A percentile compares a stretch with the other conserved stretches of the same genome.
Evolutionary conservation across 1,140 invertebrate species (phyloP).

Genomic region (Dreissena polymorpha): DNA sequence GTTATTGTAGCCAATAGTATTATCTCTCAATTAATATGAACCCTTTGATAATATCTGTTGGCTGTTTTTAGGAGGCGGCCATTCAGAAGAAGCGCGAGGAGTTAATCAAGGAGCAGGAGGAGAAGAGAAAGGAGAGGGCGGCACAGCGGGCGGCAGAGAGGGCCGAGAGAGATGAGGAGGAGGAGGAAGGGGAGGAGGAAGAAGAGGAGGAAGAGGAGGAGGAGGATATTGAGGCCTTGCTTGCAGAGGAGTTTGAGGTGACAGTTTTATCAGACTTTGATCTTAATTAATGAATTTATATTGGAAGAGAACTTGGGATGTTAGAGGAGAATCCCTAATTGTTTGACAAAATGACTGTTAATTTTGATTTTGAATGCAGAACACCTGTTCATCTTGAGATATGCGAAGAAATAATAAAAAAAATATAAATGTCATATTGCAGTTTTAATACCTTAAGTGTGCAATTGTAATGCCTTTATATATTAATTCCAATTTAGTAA

Average conservation of each 20-base stretch:
- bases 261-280: neutral
- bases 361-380: neutral
- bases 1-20: too few relatives aligned
- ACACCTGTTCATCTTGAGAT: neutral
- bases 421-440: too few relatives aligned
- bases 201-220: slow-evolving; percentile 77
- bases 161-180: slow-evolving; percentile 68
- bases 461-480: too few relatives aligned
- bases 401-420: too few relatives aligned
- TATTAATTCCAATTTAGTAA: too few relatives aligned
- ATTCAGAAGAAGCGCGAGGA: slow-evolving; percentile 73
- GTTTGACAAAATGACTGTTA: too few relatives aligned
- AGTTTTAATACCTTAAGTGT: too few relatives aligned
- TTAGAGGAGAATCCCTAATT: too few relatives aligned
- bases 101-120: slow-evolving; percentile 68
- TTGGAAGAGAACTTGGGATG: neutral
- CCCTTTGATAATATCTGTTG: too few relatives aligned
- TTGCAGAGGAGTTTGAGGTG: slow-evolving; percentile 79
- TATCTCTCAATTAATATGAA: too few relatives aligned
- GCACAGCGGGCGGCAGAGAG: slow-evolving; percentile 61
- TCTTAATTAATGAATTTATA: neutral
- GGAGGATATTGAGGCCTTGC: slow-evolving; percentile 76
- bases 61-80: slow-evolving; percentile 56
- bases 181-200: slow-evolving; percentile 73
- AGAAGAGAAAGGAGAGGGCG: slow-evolving; percentile 64